These are phyloP conservation scores for Petrolisthes manimaculis DNA, from an alignment of 2,888 invertebrate genomes.

Conservation along the genomic window DNA sequence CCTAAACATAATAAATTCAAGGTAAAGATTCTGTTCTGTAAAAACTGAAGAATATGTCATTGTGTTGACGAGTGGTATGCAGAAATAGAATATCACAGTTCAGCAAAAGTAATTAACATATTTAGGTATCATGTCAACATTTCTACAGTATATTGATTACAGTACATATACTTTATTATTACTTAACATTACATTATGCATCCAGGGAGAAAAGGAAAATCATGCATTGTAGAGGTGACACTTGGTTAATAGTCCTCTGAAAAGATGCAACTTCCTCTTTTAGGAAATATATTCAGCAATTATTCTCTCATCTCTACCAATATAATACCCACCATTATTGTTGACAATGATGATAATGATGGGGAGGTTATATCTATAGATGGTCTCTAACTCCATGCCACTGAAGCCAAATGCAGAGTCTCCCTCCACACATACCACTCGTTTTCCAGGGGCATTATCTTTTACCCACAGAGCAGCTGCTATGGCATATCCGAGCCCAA, in stretches of 20 bases:
- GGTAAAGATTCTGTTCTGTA: no score
- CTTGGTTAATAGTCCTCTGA: not conserved
- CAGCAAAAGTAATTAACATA: no score
- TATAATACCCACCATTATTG: slow-evolving; percentile 82
- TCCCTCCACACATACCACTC: slow-evolving; percentile 93
- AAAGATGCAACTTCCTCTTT: not conserved
- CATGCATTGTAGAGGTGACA: no score
- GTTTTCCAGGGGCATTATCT: slow-evolving; percentile 82
- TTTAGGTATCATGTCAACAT: no score
- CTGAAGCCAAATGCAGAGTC: slow-evolving; percentile 99
- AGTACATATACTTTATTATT: no score
- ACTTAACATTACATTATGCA: no score
- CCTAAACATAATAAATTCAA: slow-evolving; percentile 18
- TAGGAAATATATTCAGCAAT: no score
- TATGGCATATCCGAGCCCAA: slow-evolving; percentile 90
- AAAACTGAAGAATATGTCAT: no score
- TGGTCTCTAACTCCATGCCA: slow-evolving; percentile 97
- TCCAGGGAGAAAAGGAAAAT: no score
- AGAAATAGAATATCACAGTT: no score
- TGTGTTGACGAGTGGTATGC: no score
- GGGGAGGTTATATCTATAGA: slow-evolving; percentile 92
- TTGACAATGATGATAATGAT: slow-evolving; percentile 91
- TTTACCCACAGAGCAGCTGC: slow-evolving; percentile 92
- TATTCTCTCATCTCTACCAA: not conserved
- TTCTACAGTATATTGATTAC: no score